phyloP scores from a whole-genome alignment of 2,797 vertebrate species.

The Premnoplex brunnescens region DNA sequence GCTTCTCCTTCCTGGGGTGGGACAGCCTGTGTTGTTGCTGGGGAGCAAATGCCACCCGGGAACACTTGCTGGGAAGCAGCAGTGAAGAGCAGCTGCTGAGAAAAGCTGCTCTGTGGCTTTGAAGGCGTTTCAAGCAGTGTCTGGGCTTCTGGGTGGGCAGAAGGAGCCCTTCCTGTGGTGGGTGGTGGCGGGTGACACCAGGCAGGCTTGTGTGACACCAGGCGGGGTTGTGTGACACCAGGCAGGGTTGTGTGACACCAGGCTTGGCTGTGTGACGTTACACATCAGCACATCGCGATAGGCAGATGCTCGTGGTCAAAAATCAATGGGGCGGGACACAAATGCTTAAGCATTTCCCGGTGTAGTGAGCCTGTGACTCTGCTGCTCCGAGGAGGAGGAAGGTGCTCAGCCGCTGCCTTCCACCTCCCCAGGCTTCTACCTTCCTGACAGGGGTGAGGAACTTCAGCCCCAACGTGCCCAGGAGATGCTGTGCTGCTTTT shows the following conservation, averaged over 20 bases:
- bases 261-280: too few relatives aligned
- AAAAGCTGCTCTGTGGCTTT: background rate
- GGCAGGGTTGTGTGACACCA: too few relatives aligned
- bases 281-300: rapidly evolving
- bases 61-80: background rate
- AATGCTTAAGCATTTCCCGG: rapidly evolving
- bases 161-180: rapidly evolving
- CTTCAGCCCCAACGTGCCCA: background rate
- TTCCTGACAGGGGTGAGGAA: rapidly evolving
- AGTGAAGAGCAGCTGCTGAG: background rate
- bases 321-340: rapidly evolving
- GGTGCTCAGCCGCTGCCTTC: background rate
- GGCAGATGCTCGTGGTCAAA: rapidly evolving
- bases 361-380: rapidly evolving
- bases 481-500: background rate
- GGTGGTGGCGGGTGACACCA: background rate
- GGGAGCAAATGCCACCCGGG: background rate
- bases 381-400: background rate
- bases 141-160: too few relatives aligned
- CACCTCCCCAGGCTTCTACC: background rate
- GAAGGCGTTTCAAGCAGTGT: rapidly evolving
- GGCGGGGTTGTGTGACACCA: too few relatives aligned
- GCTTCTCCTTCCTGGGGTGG: background rate
- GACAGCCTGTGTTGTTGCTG: rapidly evolving
- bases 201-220: background rate